Base-by-base conservation (phyloP, 2,888 invertebrate species). In the Vanessa cardui region DNA sequence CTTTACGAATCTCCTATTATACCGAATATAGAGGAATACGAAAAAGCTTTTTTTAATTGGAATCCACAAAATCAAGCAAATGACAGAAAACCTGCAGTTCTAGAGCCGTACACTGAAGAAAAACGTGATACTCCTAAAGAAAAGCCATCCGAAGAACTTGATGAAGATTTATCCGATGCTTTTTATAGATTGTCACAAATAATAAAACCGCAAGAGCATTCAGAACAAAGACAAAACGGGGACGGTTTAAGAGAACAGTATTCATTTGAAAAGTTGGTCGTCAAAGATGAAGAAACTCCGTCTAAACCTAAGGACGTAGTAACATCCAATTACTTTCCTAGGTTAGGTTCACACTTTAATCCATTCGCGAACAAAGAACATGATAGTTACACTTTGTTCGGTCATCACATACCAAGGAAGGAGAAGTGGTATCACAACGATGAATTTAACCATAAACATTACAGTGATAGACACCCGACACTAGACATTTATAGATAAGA, bases 351-450 rank as follows among this genome's bases (percentile, higher is more conserved):
- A 45, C 31, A 26, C 49, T 62, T 26, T 50, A 39, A 46, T 58
- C 62, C 62, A 16, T 56, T 58, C 26, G 47, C 4, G 31, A 33
- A 56, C 15, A 26, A 60, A 46, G 68, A 72, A 39, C 58, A 73
- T 21, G 65, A 69, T 60, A 73, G 71, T n/a, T 78, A 77, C 69
- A 67, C 69, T 54, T 50, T 80, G 47, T 80, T 80, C 69, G 78
- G 76, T 18, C 71, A 74, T 6, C 73, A 77, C 52, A 76, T 79
- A n/a, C 82, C 82, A 33, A 62, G 77, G 47, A 70, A 73, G 12
- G 72, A 74, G 52, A 73, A 75, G 18, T 82, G 79, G 80, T 80
- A 75, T 65, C 76, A 76, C 71, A 68, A 73, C 44, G 66, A 75
- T 58, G 72, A 67, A 54, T 33, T 60, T 62, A 72, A 68, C 60